Evolutionary conservation across 2,113 vertebrate species (phyloP).

Genomic region (Rhea americana): DNA sequence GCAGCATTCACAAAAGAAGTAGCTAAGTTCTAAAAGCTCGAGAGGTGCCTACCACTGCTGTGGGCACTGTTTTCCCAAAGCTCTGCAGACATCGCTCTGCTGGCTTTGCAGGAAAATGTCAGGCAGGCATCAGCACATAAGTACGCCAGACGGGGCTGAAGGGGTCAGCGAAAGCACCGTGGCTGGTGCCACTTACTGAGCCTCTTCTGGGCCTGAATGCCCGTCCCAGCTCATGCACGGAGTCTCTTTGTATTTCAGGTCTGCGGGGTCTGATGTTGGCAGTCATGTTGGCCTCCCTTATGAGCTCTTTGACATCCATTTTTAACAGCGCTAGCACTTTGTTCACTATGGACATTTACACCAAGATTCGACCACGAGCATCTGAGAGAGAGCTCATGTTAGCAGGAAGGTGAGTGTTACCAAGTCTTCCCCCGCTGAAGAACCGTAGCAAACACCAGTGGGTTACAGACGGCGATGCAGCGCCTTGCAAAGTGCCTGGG

Average conservation of each 20-base stretch:
- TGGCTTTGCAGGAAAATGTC: not conserved
- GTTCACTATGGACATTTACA: conserved; percentile 97
- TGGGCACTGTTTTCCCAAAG: not conserved
- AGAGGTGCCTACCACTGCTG: not conserved
- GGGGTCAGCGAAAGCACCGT: rapidly evolving
- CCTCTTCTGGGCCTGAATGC: rapidly evolving
- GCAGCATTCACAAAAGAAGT: not conserved
- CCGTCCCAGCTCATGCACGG: rapidly evolving
- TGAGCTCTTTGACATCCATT: conserved; percentile 97
- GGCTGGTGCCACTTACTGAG: rapidly evolving
- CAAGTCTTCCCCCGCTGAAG: rapidly evolving
- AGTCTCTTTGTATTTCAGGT: conserved; percentile 71
- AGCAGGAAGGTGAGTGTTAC: conserved; percentile 82
- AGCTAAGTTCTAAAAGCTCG: not conserved
- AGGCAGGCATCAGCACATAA: not conserved
- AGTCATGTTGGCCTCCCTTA: conserved; percentile 95
- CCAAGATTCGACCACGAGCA: conserved; percentile 80
- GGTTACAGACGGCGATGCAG: rapidly evolving
- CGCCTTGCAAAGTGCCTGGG: rapidly evolving
- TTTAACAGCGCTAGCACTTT: conserved; percentile 96
- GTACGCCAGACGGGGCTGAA: not conserved
- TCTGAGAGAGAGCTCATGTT: conserved; percentile 92
- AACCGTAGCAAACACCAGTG: rapidly evolving
- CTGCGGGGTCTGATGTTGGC: conserved; percentile 93
- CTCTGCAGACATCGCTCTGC: not conserved